A percentile compares a stretch with the other conserved stretches of the same genome.
Conservation (phyloP, 1,140 invertebrate species). For the Drosophila tani region DNA sequence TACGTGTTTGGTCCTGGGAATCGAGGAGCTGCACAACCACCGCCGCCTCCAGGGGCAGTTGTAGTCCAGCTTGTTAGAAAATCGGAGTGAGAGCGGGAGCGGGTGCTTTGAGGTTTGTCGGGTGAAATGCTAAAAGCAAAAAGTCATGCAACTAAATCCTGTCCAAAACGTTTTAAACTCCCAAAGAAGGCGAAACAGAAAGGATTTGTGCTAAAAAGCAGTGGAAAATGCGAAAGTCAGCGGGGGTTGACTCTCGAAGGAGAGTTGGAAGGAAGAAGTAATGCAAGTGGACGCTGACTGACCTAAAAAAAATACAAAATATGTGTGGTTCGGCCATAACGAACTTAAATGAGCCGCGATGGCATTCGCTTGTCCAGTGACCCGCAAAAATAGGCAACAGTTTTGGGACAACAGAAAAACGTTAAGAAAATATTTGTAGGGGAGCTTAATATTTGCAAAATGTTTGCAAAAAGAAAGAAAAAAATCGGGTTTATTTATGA, state of each 20-base stretch:
- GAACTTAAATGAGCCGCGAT: slow-evolving; percentile 26
- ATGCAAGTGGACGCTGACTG: slow-evolving; percentile 21
- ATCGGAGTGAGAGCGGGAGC: not conserved
- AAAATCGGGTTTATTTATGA: too few relatives aligned
- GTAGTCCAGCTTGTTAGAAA: slow-evolving; percentile 23
- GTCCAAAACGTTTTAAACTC: slow-evolving; percentile 82
- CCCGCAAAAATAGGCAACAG: slow-evolving; percentile 2
- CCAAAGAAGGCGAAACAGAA: slow-evolving; percentile 57
- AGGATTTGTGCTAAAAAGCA: slow-evolving; percentile 80
- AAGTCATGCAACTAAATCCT: slow-evolving; percentile 82
- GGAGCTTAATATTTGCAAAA: too few relatives aligned
- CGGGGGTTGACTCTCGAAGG: slow-evolving; percentile 1
- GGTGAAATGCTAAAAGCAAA: slow-evolving; percentile 78
- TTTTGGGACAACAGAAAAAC: not conserved
- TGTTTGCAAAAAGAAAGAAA: too few relatives aligned
- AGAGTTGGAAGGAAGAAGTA: slow-evolving; percentile 9
- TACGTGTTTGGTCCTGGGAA: slow-evolving; percentile 72
- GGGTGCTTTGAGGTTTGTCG: slow-evolving; percentile 50
- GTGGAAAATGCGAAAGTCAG: slow-evolving; percentile 53
- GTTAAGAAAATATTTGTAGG: not conserved
- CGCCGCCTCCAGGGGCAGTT: slow-evolving; percentile 30
- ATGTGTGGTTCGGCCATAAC: slow-evolving; percentile 28
- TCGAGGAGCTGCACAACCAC: slow-evolving; percentile 41
- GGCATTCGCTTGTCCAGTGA: not conserved
- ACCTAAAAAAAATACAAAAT: slow-evolving; percentile 30